These are phyloP conservation scores for Magallana angulata DNA, from an alignment of 1,140 invertebrate species.

Conservation along the genomic window DNA sequence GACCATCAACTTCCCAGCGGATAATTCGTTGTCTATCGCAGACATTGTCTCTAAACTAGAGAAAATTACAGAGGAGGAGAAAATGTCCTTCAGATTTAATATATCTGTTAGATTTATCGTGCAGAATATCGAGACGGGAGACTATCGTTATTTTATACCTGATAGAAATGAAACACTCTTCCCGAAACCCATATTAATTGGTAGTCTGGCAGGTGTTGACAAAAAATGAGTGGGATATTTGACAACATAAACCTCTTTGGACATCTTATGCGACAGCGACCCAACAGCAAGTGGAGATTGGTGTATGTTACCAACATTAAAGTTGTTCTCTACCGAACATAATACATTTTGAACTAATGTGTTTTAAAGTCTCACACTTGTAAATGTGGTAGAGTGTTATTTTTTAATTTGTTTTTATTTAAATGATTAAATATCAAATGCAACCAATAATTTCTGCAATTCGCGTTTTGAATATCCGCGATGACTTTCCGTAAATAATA, in stretches of 20 bases:
- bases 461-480: too few relatives aligned
- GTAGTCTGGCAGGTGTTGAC: neutral
- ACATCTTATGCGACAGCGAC: neutral
- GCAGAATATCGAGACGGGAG: neutral
- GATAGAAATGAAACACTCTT: conserved; percentile 13
- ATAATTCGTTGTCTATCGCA: neutral
- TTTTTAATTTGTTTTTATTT: too few relatives aligned
- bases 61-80: conserved; percentile 7
- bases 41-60: neutral
- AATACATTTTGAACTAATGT: neutral
- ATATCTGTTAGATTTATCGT: neutral
- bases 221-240: neutral
- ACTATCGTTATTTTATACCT: neutral
- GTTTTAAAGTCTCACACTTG: too few relatives aligned
- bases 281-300: neutral
- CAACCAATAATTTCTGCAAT: too few relatives aligned
- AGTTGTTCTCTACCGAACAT: neutral
- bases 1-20: neutral
- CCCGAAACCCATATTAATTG: neutral
- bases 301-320: conserved; percentile 13
- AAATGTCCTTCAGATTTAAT: conserved; percentile 6
- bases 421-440: too few relatives aligned
- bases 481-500: too few relatives aligned
- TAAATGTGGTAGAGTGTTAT: too few relatives aligned
- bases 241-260: neutral